Conservation (phyloP, 2,888 invertebrate species). For the Pristionchus fissidentatus region DNA sequence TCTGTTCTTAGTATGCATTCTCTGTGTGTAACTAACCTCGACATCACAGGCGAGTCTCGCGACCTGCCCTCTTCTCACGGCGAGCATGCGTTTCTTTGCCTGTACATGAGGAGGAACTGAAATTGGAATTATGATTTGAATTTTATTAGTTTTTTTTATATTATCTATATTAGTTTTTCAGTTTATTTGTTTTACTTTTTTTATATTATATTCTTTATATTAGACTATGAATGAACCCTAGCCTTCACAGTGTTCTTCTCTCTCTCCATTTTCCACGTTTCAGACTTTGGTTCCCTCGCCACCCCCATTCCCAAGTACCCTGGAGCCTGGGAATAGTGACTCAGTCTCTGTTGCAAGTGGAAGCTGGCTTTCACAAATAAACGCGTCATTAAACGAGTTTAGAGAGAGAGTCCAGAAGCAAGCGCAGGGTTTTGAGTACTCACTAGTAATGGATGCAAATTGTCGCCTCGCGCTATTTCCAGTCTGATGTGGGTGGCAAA, state of each 20-base stretch:
- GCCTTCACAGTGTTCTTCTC: not conserved
- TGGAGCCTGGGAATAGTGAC: not conserved
- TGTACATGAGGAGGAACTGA: conserved; percentile 71
- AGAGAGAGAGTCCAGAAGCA: not conserved
- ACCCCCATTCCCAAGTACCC: not conserved
- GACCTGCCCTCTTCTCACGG: conserved; percentile 54
- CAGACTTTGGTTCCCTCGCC: not conserved
- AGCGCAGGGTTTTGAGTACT: not conserved
- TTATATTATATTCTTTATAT: too few species aligned
- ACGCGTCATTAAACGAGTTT: conserved; percentile 40
- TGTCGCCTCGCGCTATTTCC: not conserved
- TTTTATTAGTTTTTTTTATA: not conserved
- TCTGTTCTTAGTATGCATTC: too few species aligned
- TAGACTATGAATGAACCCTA: not conserved
- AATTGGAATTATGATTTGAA: conserved; percentile 21
- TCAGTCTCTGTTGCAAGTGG: not conserved
- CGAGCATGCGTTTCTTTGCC: conserved; percentile 63
- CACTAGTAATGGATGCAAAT: conserved; percentile 25
- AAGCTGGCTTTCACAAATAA: not conserved
- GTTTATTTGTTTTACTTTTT: too few species aligned
- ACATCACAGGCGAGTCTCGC: conserved; percentile 44
- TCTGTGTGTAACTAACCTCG: conserved; percentile 17
- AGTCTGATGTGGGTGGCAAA: not conserved
- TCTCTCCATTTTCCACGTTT: not conserved
- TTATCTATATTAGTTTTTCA: too few species aligned